Base-by-base conservation (phyloP, 2,797 vertebrate species). In the Enteromius radiatus region DNA sequence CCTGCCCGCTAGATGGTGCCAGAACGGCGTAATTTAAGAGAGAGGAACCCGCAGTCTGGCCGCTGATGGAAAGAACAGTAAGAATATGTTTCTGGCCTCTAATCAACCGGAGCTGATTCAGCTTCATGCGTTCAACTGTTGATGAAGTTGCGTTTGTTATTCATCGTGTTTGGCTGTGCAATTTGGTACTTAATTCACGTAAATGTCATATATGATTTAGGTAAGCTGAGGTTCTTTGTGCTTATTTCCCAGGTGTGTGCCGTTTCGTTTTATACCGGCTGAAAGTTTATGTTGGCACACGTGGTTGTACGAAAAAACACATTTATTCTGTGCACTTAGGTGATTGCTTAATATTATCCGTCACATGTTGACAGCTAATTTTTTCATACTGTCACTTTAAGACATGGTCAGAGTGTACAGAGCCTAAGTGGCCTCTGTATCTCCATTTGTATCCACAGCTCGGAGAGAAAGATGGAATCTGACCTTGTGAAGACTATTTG, bases 1-100 rank as follows among this genome's bases (percentile, higher is more conserved):
- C 31, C 11, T 47, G 1, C 1, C 75, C 86, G 76, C 28, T 71
- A 76, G 86, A 63, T 82, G 79, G 84, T 0, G 64, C 28, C 38
- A 82, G 33, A 21, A n/a, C 10, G 23, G 5, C 28, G 54, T 71
- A 0, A 64, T 59, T 69, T 14, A 11, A 0, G 10, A 59, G 36
- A 9, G 45, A 3, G 23, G 36, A 33, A 5, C 45, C 17, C 7
- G 12, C 17, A 4, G 3, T 2, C 21, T 38, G 3, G 10, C 21
- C 6, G 19, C 11, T 19, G 14, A 10, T 9, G 33, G 17, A 52
- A 28, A 4, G 9, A 9, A 31, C 5, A 33, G 45, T 26, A 52
- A 12, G 45, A 31, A 31, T 31, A 56, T 31, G 5, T 31, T 63
- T 10, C 9, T 28, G 7, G 14, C 68, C 14, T 70, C 15, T 28